These are phyloP conservation scores for Trypoxylus dichotomus DNA, from an alignment of 1,140 invertebrate genomes.

Conservation along the genomic window DNA sequence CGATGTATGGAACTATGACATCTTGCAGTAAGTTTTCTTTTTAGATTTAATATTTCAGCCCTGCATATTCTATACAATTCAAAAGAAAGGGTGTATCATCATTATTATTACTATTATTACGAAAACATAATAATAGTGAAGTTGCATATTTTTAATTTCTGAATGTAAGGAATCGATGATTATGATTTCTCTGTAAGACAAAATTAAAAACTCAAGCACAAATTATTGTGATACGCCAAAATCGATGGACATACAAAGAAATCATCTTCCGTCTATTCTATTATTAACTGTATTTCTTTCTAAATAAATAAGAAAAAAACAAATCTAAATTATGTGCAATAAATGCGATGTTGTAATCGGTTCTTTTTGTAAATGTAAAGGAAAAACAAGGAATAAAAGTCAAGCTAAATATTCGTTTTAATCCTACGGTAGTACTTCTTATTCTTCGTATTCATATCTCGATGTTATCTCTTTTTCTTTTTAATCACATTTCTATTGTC, in stretches of 20 bases:
- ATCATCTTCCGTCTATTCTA: too few species aligned
- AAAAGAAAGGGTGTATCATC: too few species aligned
- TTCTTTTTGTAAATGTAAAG: conserved; percentile 16
- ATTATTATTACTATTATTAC: too few species aligned
- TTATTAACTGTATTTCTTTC: background rate
- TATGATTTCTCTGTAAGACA: background rate
- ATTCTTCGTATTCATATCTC: background rate
- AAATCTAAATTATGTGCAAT: conserved; percentile 12
- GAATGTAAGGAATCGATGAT: background rate
- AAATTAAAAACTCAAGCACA: background rate
- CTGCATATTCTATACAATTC: background rate
- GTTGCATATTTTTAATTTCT: background rate
- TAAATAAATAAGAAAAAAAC: background rate
- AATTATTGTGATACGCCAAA: background rate
- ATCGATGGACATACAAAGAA: background rate
- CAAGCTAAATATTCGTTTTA: background rate
- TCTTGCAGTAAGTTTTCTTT: background rate
- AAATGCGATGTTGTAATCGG: background rate
- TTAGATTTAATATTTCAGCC: background rate
- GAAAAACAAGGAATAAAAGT: background rate
- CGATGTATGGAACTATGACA: background rate
- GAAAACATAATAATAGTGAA: too few species aligned
- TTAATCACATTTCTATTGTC: background rate
- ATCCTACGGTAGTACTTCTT: background rate
- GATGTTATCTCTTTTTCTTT: background rate